phyloP scores from a whole-genome alignment of 2,113 vertebrate genomes.

The Toxotes chatareus region DNA sequence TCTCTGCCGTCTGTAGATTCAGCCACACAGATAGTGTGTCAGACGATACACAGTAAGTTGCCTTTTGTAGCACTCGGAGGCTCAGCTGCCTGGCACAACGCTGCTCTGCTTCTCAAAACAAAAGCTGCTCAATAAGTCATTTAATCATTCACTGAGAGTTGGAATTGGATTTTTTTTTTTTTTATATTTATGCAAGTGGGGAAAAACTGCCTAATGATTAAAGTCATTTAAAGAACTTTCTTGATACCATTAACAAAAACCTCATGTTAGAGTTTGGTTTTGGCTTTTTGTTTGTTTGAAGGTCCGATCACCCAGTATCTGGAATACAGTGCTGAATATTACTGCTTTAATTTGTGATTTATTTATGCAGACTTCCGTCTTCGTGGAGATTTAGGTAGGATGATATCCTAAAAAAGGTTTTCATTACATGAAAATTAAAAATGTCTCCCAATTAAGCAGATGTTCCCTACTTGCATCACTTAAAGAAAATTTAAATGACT shows the following conservation, averaged over 20 bases:
- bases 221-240: not conserved
- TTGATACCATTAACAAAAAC: not conserved
- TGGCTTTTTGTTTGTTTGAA: too few relatives aligned
- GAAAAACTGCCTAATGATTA: not conserved
- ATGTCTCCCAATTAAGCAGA: constrained; percentile 10
- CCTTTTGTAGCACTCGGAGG: constrained; percentile 12
- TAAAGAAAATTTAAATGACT: not conserved
- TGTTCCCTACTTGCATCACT: constrained; percentile 18
- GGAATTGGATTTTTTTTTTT: not conserved
- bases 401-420: too few relatives aligned
- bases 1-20: constrained; percentile 91
- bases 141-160: not conserved
- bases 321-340: not conserved
- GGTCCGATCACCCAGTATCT: too few relatives aligned
- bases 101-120: constrained; percentile 35
- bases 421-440: not conserved
- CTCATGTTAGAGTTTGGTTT: not conserved
- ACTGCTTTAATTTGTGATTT: not conserved
- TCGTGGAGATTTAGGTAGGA: not conserved
- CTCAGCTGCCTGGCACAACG: constrained; percentile 15
- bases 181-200: constrained; percentile 8
- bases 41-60: constrained; percentile 96
- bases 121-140: constrained; percentile 1
- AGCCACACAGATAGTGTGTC: constrained; percentile 92
- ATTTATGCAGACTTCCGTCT: not conserved